These are phyloP conservation scores for Lampropteryx suffumata DNA, from an alignment of 2,888 invertebrate genomes.

Conservation along the genomic window DNA sequence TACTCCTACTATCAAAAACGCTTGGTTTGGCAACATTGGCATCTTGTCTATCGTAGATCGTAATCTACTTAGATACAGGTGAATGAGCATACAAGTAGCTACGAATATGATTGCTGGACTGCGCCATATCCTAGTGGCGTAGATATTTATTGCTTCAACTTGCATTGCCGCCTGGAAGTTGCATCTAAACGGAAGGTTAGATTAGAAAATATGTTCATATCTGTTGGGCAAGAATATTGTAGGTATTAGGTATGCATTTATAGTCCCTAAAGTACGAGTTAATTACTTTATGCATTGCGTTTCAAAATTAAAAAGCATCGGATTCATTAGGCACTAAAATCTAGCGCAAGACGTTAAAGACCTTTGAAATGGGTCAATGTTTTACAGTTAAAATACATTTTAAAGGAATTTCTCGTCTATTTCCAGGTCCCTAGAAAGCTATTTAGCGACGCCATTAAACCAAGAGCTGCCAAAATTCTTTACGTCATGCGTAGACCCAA, in stretches of 20 bases:
- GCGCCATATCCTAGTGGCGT: slow-evolving; percentile 16
- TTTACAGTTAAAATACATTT: background rate
- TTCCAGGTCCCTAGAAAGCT: slow-evolving; percentile 56
- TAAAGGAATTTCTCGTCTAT: background rate
- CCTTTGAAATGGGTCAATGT: background rate
- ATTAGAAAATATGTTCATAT: slow-evolving; percentile 15
- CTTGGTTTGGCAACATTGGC: too few relatives aligned
- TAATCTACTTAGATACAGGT: background rate
- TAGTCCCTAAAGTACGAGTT: too few relatives aligned
- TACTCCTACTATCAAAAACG: too few relatives aligned
- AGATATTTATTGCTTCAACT: slow-evolving; percentile 6
- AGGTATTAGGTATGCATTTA: background rate
- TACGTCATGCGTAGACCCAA: slow-evolving; percentile 56
- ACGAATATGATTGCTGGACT: slow-evolving; percentile 1
- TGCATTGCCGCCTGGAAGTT: slow-evolving; percentile 23
- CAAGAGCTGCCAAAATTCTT: slow-evolving; percentile 44
- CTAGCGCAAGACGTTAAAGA: background rate
- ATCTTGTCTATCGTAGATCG: too few relatives aligned
- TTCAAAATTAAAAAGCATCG: too few relatives aligned
- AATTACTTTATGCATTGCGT: too few relatives aligned
- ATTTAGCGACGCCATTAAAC: slow-evolving; percentile 47
- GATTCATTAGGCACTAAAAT: background rate
- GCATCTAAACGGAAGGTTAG: slow-evolving; percentile 12
- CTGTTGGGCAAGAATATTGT: slow-evolving; percentile 8
- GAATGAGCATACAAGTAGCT: slow-evolving; percentile 5